Percentiles rank a stretch among this genome's conserved stretches.
phyloP scores from a whole-genome alignment of 2,113 vertebrate species.

The Neogale vison region DNA sequence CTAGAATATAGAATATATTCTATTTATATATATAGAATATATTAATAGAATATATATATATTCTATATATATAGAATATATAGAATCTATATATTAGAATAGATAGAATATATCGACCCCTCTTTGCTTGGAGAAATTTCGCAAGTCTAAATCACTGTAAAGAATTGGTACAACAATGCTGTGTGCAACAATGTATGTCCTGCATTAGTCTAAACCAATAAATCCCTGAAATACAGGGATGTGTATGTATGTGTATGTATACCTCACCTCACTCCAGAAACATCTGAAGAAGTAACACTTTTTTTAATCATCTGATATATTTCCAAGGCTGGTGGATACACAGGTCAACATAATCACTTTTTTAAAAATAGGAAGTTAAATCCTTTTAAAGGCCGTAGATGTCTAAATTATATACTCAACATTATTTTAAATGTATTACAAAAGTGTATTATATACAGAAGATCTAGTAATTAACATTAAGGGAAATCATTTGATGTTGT shows the following conservation, averaged over 20 bases:
- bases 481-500: neutral
- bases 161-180: neutral
- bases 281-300: neutral
- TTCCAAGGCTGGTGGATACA: neutral
- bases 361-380: neutral
- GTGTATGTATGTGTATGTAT: neutral
- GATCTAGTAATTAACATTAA: neutral
- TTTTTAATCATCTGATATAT: neutral
- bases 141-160: neutral
- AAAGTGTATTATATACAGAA: neutral
- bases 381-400: neutral
- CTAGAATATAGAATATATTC: neutral
- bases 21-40: too few relatives aligned
- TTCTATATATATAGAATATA: too few relatives aligned
- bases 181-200: neutral
- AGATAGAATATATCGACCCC: neutral
- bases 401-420: neutral
- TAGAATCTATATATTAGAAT: too few relatives aligned
- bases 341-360: neutral
- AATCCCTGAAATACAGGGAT: neutral
- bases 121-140: neutral
- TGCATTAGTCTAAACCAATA: neutral
- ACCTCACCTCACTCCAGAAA: neutral
- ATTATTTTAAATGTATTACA: neutral
- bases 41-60: too few relatives aligned